Conservation (phyloP, 1,140 invertebrate genomes). For the Condylostylus longicornis region DNA sequence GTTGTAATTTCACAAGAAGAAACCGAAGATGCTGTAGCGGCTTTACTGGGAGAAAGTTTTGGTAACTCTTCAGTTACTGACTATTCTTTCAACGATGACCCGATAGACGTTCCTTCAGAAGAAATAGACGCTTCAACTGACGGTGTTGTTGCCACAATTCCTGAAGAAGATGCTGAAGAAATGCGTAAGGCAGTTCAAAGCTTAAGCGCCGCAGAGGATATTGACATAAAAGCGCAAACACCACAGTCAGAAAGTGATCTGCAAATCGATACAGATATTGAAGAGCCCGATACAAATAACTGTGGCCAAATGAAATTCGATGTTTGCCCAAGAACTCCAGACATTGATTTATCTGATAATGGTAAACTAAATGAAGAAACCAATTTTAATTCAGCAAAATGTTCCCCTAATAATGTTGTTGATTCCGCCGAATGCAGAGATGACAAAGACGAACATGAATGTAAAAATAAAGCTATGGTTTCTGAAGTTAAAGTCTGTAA, state of each 20-base stretch:
- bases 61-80: constrained; percentile 39
- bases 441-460: too few species aligned
- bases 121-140: constrained; percentile 26
- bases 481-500: too few species aligned
- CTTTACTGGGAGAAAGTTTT: constrained; percentile 69
- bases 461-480: too few species aligned
- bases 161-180: constrained; percentile 47
- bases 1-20: constrained; percentile 81
- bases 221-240: constrained; percentile 66
- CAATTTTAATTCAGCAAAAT: too few species aligned
- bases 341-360: constrained; percentile 33
- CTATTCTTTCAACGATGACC: constrained; percentile 37
- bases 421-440: too few species aligned
- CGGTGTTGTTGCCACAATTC: constrained; percentile 8
- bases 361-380: too few species aligned
- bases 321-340: constrained; percentile 33
- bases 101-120: constrained; percentile 17
- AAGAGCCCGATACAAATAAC: constrained; percentile 44
- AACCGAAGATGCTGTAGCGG: constrained; percentile 80
- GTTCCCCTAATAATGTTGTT: too few species aligned
- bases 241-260: constrained; percentile 69
- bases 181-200: constrained; percentile 63
- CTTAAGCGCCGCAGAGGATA: constrained; percentile 49
- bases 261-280: constrained; percentile 74
- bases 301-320: constrained; percentile 28